Evolutionary conservation across 2,113 vertebrate species (phyloP).

Genomic region (Laterallus jamaicensis): DNA sequence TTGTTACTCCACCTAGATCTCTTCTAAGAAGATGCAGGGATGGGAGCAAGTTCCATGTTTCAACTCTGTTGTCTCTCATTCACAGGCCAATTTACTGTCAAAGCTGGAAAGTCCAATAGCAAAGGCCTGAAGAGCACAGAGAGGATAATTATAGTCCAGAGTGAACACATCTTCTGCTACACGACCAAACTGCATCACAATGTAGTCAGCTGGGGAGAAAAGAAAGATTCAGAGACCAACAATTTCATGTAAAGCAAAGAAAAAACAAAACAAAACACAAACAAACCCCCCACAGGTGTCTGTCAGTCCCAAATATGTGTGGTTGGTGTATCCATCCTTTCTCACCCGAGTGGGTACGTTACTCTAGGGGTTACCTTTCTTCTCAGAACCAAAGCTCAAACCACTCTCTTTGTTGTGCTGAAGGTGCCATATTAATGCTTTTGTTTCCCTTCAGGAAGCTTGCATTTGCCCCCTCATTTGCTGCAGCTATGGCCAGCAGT

Average conservation of each 20-base stretch:
- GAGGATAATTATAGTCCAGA: constrained; percentile 94
- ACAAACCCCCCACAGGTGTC: fast-evolving
- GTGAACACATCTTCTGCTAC: constrained; percentile 96
- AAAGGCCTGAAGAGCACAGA: constrained; percentile 96
- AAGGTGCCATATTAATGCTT: not conserved
- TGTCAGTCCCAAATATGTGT: not conserved
- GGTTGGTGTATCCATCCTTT: not conserved
- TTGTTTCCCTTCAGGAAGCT: not conserved
- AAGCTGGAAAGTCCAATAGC: constrained; percentile 97
- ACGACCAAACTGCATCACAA: constrained; percentile 97
- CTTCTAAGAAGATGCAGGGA: not conserved
- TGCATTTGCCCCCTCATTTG: not conserved
- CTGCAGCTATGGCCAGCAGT: not conserved
- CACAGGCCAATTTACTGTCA: constrained; percentile 95
- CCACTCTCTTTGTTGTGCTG: not conserved
- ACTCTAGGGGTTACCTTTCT: not conserved
- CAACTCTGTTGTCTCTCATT: constrained; percentile 70
- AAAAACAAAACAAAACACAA: not conserved
- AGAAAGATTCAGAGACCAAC: not conserved
- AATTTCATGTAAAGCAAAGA: not conserved
- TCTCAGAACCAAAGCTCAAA: not conserved
- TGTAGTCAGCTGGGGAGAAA: constrained; percentile 87
- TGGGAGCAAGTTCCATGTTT: not conserved
- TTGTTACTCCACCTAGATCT: not conserved
- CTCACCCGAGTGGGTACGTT: not conserved